These are phyloP conservation scores for Camponotus pennsylvanicus DNA, from an alignment of 1,140 invertebrate species.

Conservation along the genomic window DNA sequence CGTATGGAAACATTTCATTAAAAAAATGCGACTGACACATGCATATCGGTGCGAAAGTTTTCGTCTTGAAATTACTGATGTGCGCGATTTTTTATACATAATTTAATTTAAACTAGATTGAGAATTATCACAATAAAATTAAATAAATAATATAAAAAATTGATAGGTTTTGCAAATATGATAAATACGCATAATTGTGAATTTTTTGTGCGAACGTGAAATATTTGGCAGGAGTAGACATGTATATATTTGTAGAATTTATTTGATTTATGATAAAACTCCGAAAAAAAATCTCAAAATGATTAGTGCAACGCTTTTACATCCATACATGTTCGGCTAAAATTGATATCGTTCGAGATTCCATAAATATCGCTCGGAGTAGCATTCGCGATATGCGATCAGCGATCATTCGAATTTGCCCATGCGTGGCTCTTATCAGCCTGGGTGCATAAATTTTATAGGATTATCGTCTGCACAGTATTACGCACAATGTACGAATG, in stretches of 20 bases:
- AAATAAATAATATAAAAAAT: background rate
- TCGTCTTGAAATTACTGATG: background rate
- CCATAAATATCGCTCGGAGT: conserved; percentile 25
- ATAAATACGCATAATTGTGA: background rate
- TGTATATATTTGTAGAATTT: background rate
- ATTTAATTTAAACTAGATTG: background rate
- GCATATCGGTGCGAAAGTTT: conserved; percentile 7
- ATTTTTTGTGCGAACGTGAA: background rate
- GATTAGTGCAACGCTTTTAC: background rate
- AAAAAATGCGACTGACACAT: conserved; percentile 14
- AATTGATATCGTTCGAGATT: conserved; percentile 7
- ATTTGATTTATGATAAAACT: conserved; percentile 4
- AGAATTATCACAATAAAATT: background rate
- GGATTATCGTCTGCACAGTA: background rate
- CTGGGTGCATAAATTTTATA: conserved; percentile 9
- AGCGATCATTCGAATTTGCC: conserved; percentile 30
- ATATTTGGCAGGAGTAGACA: background rate
- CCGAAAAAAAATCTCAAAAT: background rate
- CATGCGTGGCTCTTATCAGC: conserved; percentile 45
- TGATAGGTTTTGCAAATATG: background rate
- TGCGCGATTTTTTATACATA: background rate
- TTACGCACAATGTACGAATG: conserved; percentile 9
- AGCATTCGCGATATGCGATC: conserved; percentile 29
- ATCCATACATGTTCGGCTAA: background rate
- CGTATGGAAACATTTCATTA: conserved; percentile 33